These are phyloP conservation scores for Palythoa caribaeorum DNA, from an alignment of 92 coral and sea anemone species.

Conservation along the genomic window DNA sequence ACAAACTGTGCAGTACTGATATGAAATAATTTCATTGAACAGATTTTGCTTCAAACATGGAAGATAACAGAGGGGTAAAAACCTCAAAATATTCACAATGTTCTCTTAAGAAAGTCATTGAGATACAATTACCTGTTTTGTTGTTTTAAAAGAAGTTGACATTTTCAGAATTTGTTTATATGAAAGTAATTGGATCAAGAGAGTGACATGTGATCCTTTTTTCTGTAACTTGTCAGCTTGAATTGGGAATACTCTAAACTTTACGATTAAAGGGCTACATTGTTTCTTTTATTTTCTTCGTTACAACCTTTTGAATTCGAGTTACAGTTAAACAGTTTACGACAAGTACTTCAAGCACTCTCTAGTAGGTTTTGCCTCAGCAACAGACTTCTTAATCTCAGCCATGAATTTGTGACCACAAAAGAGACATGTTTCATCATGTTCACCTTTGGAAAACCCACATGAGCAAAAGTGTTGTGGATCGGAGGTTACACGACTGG, in stretches of 20 bases:
- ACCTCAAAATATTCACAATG: background rate
- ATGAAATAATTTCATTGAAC: background rate
- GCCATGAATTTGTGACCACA: constrained; percentile 61
- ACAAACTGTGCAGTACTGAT: background rate
- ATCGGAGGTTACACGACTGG: constrained; percentile 51
- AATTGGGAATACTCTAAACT: no score
- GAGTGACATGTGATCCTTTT: no score
- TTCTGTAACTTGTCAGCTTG: no score
- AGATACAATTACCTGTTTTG: background rate
- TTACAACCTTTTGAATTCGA: no score
- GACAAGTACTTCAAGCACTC: constrained; percentile 44
- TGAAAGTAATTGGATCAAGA: no score
- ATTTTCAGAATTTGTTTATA: no score
- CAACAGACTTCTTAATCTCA: constrained; percentile 56
- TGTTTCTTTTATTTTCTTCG: no score
- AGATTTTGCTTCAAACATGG: constrained; percentile 5
- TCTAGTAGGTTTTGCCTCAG: constrained; percentile 45
- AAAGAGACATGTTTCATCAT: constrained; percentile 46
- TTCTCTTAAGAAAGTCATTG: background rate
- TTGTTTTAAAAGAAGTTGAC: background rate
- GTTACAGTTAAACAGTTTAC: background rate
- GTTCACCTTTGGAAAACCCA: constrained; percentile 59
- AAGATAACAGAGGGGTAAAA: background rate
- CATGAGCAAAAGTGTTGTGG: constrained; percentile 62
- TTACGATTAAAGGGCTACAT: no score